A percentile compares a stretch with the other conserved stretches of the same genome.
Conservation (phyloP, 2,888 invertebrate species). For the Agriopis marginaria region DNA sequence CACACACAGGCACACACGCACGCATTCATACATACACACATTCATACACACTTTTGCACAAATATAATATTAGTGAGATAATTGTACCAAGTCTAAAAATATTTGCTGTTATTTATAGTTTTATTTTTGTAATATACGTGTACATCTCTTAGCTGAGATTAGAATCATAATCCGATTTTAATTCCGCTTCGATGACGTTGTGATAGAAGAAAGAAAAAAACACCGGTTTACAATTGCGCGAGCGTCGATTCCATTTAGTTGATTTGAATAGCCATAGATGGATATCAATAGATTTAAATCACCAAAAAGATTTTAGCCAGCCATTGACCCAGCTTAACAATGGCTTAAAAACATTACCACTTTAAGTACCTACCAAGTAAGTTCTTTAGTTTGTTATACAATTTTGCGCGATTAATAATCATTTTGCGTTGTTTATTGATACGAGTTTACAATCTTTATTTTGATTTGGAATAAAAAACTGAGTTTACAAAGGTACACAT, state of each 20-base stretch:
- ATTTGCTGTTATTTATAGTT: neutral
- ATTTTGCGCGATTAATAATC: slow-evolving; percentile 36
- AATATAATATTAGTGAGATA: neutral
- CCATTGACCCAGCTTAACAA: slow-evolving; percentile 66
- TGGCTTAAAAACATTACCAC: slow-evolving; percentile 50
- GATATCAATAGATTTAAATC: slow-evolving; percentile 75
- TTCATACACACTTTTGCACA: neutral
- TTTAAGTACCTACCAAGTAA: slow-evolving; percentile 22
- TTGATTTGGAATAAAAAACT: slow-evolving; percentile 63
- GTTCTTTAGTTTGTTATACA: slow-evolving; percentile 38
- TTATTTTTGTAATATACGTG: neutral
- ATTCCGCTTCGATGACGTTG: slow-evolving; percentile 57
- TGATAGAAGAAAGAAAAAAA: slow-evolving; percentile 50
- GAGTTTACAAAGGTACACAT: slow-evolving; percentile 75
- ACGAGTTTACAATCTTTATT: slow-evolving; percentile 44
- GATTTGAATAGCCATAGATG: slow-evolving; percentile 71
- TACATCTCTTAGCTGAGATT: slow-evolving; percentile 38
- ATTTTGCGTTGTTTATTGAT: slow-evolving; percentile 40
- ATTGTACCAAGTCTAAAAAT: neutral
- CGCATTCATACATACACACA: too few species aligned
- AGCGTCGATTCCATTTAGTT: slow-evolving; percentile 68
- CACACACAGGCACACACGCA: too few species aligned
- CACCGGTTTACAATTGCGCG: slow-evolving; percentile 61
- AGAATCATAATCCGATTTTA: slow-evolving; percentile 58
- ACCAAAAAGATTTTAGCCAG: slow-evolving; percentile 71